Evolutionary conservation across 2,797 vertebrate genomes (phyloP).

Genomic region (Ptychadena robeensis): DNA sequence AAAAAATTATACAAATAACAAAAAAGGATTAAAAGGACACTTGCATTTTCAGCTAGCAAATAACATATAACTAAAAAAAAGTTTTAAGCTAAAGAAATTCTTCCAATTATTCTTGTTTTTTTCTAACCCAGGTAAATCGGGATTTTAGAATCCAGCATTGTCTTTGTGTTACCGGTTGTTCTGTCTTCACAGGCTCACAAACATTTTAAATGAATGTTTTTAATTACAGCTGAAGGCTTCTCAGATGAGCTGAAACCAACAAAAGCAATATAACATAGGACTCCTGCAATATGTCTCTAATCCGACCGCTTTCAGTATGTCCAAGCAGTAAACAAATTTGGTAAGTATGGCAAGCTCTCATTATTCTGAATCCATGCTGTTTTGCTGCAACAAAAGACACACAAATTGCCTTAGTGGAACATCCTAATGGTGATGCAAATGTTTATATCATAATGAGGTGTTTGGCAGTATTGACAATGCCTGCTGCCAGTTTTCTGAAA

Average conservation of each 20-base stretch:
- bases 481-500: conserved; percentile 31
- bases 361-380: conserved; percentile 43
- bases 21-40: too few relatives aligned
- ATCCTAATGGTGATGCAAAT: conserved; percentile 42
- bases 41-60: too few relatives aligned
- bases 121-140: too few relatives aligned
- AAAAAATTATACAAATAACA: too few relatives aligned
- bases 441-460: conserved; percentile 46
- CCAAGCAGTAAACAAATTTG: conserved; percentile 44
- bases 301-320: conserved; percentile 30
- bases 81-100: too few relatives aligned
- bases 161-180: neutral
- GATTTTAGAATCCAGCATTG: neutral
- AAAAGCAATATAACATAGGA: neutral
- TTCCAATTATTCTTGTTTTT: neutral
- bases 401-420: conserved; percentile 46
- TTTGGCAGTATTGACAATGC: conserved; percentile 28
- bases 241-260: conserved; percentile 11
- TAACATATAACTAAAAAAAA: too few relatives aligned
- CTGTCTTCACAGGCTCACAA: neutral
- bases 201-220: conserved; percentile 28
- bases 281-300: conserved; percentile 13
- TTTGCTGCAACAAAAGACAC: conserved; percentile 34
- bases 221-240: conserved; percentile 23
- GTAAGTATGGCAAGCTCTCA: conserved; percentile 41